phyloP scores from a whole-genome alignment of 2,888 invertebrate species.

The Phorcus lineatus region DNA sequence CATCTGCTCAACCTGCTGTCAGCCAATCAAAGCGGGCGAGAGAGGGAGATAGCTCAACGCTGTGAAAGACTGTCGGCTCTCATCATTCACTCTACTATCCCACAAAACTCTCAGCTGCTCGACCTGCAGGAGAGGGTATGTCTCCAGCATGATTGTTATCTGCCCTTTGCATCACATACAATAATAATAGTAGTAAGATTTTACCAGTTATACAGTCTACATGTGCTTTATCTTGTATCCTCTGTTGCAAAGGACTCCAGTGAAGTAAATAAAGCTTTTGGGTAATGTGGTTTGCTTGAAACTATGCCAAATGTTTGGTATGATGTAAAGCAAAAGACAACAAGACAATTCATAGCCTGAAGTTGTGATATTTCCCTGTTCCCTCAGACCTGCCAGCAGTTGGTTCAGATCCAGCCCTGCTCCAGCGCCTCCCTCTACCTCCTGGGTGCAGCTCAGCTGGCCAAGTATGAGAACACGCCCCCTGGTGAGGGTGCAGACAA shows the following conservation, averaged over 20 bases:
- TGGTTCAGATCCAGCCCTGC: conserved; percentile 70
- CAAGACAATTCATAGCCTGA: no score
- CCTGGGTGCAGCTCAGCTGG: conserved; percentile 70
- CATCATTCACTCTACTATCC: conserved; percentile 69
- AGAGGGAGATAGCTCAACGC: conserved; percentile 63
- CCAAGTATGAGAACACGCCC: conserved; percentile 66
- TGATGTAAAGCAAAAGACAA: no score
- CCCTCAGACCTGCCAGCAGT: conserved; percentile 69
- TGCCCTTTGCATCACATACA: no score
- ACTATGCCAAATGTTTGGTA: no score
- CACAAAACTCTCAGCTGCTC: conserved; percentile 64
- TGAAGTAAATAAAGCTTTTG: no score
- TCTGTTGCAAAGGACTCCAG: no score
- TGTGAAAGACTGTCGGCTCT: conserved; percentile 71
- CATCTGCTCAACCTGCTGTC: conserved; percentile 64
- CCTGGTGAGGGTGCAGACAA: conserved; percentile 57
- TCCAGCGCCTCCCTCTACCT: conserved; percentile 68
- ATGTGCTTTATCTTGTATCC: no score
- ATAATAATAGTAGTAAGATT: not conserved
- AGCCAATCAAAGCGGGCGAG: conserved; percentile 51
- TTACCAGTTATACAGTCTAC: no score
- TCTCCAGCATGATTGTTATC: not conserved
- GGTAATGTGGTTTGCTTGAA: no score
- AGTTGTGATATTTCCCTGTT: not conserved
- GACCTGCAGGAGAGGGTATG: conserved; percentile 68